phyloP scores from a whole-genome alignment of 2,888 invertebrate species.

The Eurytoma californica region DNA sequence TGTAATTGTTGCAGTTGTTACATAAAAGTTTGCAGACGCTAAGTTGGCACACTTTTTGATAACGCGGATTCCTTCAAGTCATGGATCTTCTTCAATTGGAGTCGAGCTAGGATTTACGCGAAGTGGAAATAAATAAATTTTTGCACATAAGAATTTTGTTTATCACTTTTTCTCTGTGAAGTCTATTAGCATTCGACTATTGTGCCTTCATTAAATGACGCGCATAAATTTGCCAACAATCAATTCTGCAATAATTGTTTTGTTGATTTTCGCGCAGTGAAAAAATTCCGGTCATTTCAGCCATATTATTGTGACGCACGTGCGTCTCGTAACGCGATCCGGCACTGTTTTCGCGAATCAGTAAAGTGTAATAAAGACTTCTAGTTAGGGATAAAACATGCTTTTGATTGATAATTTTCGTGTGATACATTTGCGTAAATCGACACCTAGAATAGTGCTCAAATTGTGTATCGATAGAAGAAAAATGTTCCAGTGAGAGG shows the following conservation, averaged over 20 bases:
- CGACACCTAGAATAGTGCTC: conserved; percentile 18
- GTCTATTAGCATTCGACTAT: no score
- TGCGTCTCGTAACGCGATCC: conserved; percentile 25
- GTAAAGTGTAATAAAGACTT: conserved; percentile 19
- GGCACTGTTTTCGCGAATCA: conserved; percentile 17
- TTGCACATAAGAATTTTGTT: conserved; percentile 13
- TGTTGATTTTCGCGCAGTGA: neutral
- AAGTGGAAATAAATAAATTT: conserved; percentile 14
- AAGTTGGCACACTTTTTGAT: conserved; percentile 20
- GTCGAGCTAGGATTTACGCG: no score
- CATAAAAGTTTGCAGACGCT: neutral
- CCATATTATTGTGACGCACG: conserved; percentile 23
- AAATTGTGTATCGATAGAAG: conserved; percentile 37
- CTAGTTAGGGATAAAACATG: conserved; percentile 30
- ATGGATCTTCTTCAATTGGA: conserved; percentile 16
- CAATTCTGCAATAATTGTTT: neutral
- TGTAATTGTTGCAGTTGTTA: neutral
- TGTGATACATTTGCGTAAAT: neutral
- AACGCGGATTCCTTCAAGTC: conserved; percentile 42
- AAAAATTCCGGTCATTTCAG: neutral
- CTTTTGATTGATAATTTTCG: neutral
- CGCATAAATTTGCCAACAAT: neutral
- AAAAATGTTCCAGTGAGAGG: conserved; percentile 42
- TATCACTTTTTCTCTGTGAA: neutral
- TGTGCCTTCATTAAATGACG: no score